Percentiles rank a stretch among this genome's conserved stretches.
Evolutionary conservation across 2,888 invertebrate species (phyloP).

Genomic region (Drosophila anceps): DNA sequence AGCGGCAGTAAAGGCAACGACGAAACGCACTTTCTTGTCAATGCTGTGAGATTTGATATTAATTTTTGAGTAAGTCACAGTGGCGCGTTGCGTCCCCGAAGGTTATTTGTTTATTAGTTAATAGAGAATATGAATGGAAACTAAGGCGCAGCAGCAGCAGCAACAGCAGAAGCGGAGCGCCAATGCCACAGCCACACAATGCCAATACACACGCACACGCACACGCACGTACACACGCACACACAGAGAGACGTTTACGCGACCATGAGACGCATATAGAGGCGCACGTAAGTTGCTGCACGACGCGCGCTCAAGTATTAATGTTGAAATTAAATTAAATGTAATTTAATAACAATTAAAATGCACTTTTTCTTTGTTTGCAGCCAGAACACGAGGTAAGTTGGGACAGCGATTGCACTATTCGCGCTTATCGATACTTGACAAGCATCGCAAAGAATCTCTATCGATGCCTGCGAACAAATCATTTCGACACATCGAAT

Average conservation of each 20-base stretch:
- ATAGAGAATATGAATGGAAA: constrained; percentile 72
- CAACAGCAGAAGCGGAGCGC: constrained; percentile 52
- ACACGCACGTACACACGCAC: constrained; percentile 28
- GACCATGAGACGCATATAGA: constrained; percentile 64
- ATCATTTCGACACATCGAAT: neutral
- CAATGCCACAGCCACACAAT: constrained; percentile 70
- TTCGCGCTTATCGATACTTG: constrained; percentile 41
- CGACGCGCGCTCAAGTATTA: constrained; percentile 36
- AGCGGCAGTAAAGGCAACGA: constrained; percentile 15
- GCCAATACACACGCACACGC: constrained; percentile 63
- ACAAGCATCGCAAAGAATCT: constrained; percentile 23
- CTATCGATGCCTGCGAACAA: constrained; percentile 4
- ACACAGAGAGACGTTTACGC: constrained; percentile 56
- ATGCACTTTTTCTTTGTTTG: constrained; percentile 82
- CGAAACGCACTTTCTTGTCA: constrained; percentile 54
- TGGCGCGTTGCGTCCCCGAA: constrained; percentile 59
- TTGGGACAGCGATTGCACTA: constrained; percentile 58
- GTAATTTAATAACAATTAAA: constrained; percentile 73
- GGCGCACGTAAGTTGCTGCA: constrained; percentile 51
- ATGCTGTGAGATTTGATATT: constrained; percentile 50
- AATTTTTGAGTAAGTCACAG: constrained; percentile 30
- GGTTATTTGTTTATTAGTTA: constrained; percentile 82
- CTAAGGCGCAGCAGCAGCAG: constrained; percentile 58
- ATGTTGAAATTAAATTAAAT: constrained; percentile 45
- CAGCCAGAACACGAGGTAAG: constrained; percentile 74